These are phyloP conservation scores for Taeniopygia guttata DNA, from an alignment of 2,797 vertebrate genomes.

Conservation along the genomic window DNA sequence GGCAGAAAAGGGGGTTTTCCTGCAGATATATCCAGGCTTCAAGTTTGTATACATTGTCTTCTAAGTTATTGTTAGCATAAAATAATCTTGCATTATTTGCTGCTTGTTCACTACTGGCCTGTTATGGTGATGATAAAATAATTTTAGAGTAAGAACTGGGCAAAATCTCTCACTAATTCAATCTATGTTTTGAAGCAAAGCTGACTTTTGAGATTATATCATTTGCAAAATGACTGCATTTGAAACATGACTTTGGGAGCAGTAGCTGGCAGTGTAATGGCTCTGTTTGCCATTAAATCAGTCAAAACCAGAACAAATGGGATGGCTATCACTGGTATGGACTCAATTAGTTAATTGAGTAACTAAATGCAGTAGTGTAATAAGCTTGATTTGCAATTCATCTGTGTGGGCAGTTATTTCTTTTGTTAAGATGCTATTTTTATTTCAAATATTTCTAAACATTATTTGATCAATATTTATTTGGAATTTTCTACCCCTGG, in stretches of 20 bases:
- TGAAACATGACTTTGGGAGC: background rate
- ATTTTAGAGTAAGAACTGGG: background rate
- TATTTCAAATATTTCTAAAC: background rate
- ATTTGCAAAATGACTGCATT: background rate
- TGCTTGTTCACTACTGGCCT: background rate
- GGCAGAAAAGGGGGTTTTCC: background rate
- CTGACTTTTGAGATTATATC: background rate
- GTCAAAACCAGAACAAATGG: background rate
- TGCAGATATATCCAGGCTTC: background rate
- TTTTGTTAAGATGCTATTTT: background rate
- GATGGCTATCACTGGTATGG: background rate
- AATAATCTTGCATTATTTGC: background rate
- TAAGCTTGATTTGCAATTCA: background rate
- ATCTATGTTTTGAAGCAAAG: background rate
- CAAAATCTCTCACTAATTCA: background rate
- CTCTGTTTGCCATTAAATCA: background rate
- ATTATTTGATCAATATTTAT: background rate
- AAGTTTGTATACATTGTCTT: background rate
- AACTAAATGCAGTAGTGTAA: background rate
- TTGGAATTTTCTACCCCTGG: background rate
- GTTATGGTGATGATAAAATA: background rate
- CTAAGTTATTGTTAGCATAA: background rate
- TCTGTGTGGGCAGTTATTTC: background rate
- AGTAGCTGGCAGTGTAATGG: background rate
- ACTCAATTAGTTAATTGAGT: background rate